phyloP scores from a whole-genome alignment of 1,140 invertebrate genomes.

The Aradophagus sp. region DNA sequence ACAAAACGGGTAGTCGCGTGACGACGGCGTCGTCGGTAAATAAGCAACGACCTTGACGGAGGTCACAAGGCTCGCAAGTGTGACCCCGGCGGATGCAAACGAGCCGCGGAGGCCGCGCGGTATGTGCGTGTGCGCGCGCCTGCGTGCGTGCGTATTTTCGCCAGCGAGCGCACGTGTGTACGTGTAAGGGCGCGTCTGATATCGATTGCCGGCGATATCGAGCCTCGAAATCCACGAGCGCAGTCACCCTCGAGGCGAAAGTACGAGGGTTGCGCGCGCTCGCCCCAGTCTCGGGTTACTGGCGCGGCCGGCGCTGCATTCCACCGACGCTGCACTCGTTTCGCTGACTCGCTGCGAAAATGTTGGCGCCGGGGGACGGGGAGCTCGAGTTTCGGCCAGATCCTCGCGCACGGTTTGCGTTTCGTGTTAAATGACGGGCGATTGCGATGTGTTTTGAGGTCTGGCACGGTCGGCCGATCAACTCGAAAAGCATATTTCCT shows the following conservation, averaged over 20 bases:
- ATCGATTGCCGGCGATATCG: conserved; percentile 45
- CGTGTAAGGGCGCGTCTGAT: too few species aligned
- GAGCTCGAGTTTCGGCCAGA: too few species aligned
- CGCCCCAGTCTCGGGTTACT: conserved; percentile 45
- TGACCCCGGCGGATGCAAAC: too few species aligned
- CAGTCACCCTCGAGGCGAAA: conserved; percentile 30
- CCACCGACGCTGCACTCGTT: conserved; percentile 13
- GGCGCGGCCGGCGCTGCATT: conserved; percentile 35
- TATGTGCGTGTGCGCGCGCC: background rate
- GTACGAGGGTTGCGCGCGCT: conserved; percentile 8
- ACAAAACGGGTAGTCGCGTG: conserved; percentile 32
- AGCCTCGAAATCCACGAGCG: conserved; percentile 40
- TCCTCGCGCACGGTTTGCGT: too few species aligned
- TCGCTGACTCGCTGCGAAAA: too few species aligned
- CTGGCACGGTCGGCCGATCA: too few species aligned
- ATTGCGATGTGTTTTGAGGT: too few species aligned
- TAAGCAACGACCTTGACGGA: conserved; percentile 49
- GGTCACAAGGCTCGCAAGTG: conserved; percentile 29
- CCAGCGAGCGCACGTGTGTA: conserved; percentile 17
- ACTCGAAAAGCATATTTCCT: too few species aligned
- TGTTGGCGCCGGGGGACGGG: too few species aligned
- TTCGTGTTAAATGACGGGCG: too few species aligned
- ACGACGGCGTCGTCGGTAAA: conserved; percentile 18
- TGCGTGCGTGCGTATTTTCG: conserved; percentile 1
- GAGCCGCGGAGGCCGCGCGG: conserved; percentile 20